Evolutionary conservation across 1,140 invertebrate species (phyloP).

Genomic region (Cyclina sinensis): DNA sequence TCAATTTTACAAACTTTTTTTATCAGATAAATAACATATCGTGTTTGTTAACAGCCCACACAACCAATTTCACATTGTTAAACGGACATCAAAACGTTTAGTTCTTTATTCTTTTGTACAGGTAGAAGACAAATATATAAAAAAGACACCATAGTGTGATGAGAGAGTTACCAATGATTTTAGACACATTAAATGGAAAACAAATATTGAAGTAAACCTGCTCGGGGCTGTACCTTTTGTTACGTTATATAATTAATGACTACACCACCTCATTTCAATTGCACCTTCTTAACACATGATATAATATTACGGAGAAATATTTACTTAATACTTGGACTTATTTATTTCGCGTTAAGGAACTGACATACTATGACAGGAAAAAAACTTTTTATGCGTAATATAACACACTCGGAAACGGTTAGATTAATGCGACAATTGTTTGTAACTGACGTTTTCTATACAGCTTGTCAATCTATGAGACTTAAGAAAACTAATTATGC

Average conservation of each 20-base stretch:
- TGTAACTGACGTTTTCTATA: too few species aligned
- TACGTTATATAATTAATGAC: neutral
- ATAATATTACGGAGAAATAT: neutral
- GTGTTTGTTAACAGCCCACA: too few species aligned
- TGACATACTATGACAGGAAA: too few species aligned
- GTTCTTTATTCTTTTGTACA: too few species aligned
- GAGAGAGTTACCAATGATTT: conserved; percentile 2
- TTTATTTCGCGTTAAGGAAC: neutral
- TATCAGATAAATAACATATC: too few species aligned
- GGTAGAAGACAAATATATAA: too few species aligned
- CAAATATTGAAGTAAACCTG: conserved; percentile 12
- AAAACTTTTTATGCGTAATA: neutral
- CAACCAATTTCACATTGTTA: too few species aligned
- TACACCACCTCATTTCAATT: neutral
- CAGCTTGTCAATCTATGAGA: too few species aligned
- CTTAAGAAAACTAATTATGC: too few species aligned
- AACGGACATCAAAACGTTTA: too few species aligned
- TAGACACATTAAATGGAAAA: conserved; percentile 17
- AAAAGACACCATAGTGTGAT: neutral
- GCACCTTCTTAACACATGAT: neutral
- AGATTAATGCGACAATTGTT: too few species aligned
- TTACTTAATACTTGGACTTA: conserved; percentile 11
- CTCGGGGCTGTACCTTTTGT: neutral
- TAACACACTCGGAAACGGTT: neutral
- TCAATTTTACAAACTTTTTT: too few species aligned